Base-by-base conservation (phyloP, 1,140 invertebrate species). In the Lordiphosa stackelbergi region DNA sequence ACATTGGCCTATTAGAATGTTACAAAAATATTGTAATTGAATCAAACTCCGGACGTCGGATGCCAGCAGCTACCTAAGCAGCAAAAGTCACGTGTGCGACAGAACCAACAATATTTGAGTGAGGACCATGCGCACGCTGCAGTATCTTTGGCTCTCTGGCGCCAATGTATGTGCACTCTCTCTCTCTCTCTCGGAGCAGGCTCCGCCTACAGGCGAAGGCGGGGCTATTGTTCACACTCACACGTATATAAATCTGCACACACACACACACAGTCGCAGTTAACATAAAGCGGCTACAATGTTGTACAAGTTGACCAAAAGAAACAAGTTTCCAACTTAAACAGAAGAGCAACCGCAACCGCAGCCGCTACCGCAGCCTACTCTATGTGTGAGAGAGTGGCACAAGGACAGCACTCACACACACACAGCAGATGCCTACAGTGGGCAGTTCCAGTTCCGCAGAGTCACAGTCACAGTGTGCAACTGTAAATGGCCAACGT, bases 1-100 rank as follows among this genome's bases (percentile, higher is more conserved):
- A 59, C 37, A 55, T 55, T 77, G 78, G 69, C 77, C 77, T 83
- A 83, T 83, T 83, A 73, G 78, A 83, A 83, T 83, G 77, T 83
- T 78, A 84, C 77, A 83, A 79, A 73, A 55, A 58, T 63, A 83
- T 84, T 83, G 77, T 69, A 83, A 83, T 73, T 83, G 78, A 83
- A 83, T 77, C 77, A 83, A 83, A 83, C 58, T 38, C 53, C 57
- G 66, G 53, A 58, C 54, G 62, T 38, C 56, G 19, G 28, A 5
- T 31, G 11, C n/a, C 10, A 55, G 48, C 58, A 42, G 45, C 53
- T 58, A 47, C 38, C 48, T 53, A 22, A 11, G 24, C 40, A 13
- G 6, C 13, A 40, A 57, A 52, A 54, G 63, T 57, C 55, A 58
- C 60, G 56, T 52, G 71, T 83, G 77, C 72, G 77, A 81, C 34